phyloP scores from a whole-genome alignment of 2,113 vertebrate genomes.

The Ceyx margarethae region DNA sequence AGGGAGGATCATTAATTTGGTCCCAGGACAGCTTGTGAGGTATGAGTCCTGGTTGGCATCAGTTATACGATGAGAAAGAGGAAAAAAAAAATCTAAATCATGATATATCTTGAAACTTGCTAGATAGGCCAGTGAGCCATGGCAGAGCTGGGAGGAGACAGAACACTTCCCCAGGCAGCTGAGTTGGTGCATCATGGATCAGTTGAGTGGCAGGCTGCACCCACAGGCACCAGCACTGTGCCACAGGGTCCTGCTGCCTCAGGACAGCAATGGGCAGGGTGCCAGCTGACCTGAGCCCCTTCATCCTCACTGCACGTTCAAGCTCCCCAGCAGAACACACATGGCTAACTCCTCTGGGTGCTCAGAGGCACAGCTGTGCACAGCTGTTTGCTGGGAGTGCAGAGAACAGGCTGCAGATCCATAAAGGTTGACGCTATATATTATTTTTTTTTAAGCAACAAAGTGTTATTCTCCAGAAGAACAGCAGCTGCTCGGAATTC shows the following conservation, averaged over 20 bases:
- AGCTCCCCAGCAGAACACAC: not conserved
- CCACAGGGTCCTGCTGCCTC: fast-evolving
- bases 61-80: not conserved
- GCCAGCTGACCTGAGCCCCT: not conserved
- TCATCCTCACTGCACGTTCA: not conserved
- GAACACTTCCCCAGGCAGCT: not conserved
- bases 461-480: not conserved
- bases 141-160: not conserved
- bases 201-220: too few relatives aligned
- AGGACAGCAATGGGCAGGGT: not conserved
- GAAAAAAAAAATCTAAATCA: not conserved
- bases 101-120: not conserved
- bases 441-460: not conserved
- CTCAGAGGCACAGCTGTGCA: not conserved
- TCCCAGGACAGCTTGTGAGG: not conserved
- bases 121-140: not conserved
- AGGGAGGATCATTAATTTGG: not conserved
- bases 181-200: not conserved
- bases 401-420: not conserved
- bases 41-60: not conserved
- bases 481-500: not conserved
- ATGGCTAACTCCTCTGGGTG: not conserved
- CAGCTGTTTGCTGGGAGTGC: not conserved
- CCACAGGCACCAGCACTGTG: not conserved
- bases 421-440: not conserved